Conservation (phyloP, 2,797 vertebrate genomes). For the Cercopithecus neglectus region DNA sequence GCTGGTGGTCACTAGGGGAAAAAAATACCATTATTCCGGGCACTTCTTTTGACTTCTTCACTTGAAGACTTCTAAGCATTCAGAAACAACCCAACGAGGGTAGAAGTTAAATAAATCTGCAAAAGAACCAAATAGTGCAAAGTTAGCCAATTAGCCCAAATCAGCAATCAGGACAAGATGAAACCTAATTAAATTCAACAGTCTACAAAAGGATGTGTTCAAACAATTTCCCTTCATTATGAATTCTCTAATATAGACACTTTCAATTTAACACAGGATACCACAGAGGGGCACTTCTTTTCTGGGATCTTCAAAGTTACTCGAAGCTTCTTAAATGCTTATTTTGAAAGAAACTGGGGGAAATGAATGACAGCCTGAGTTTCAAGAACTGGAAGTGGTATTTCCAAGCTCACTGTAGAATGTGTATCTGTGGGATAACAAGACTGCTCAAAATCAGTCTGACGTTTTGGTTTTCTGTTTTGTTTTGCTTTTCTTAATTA, state of each 20-base stretch:
- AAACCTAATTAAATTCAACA: conserved; percentile 80
- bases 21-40: not conserved
- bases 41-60: conserved; percentile 16
- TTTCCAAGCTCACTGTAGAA: not conserved
- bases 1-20: not conserved
- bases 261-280: conserved; percentile 74
- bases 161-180: conserved; percentile 73
- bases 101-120: conserved; percentile 63
- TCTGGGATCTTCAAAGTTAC: conserved; percentile 74
- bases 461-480: not conserved
- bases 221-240: conserved; percentile 77
- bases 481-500: conserved; percentile 2
- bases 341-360: conserved; percentile 64
- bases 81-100: conserved; percentile 35
- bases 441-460: not conserved
- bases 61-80: conserved; percentile 52
- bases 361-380: conserved; percentile 36
- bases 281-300: conserved; percentile 72
- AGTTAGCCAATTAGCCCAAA: conserved; percentile 72
- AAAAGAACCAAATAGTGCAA: conserved; percentile 62
- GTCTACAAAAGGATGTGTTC: conserved; percentile 73
- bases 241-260: conserved; percentile 79
- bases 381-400: conserved; percentile 24
- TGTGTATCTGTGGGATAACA: not conserved
- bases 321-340: conserved; percentile 71